Base-by-base conservation (phyloP, 2,797 vertebrate species). In the Pyrocephalus nanus region DNA sequence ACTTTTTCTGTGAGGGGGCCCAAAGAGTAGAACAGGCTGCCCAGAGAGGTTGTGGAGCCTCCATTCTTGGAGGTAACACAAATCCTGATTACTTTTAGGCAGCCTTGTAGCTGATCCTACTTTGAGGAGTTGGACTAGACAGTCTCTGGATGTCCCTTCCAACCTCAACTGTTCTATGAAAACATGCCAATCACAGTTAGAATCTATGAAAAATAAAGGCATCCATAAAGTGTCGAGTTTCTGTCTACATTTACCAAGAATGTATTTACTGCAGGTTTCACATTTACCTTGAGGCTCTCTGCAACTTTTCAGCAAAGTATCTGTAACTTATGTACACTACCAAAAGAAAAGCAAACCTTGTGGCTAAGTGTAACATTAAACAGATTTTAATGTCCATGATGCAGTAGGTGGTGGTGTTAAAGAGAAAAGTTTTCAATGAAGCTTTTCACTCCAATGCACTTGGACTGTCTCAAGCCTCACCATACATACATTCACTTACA, bases 291-390 rank as follows among this genome's bases (percentile, higher is more conserved):
- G 77, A 92, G 88, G 74, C 8, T 72, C 32, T 77, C 57, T 76
- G 36, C 71, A 77, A n/a, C 20, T 80, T 92, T 74, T 77, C 74
- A 88, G 42, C 71, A 83, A 94, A 96, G 82, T 80, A 91, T 94
- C 88, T 30, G 22, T 47, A 93, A 92, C 70, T 85, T 34, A 23
- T 43, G 58, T 62, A 60, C 80, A 48, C 22, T 45, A 43, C 76
- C 19, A 73, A 95, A 71, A 70, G 34, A 54, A 87, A 90, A 70
- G 54, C 15, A 67, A 74, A 73, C 62, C 76, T 79, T 14, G 15
- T 14, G 72, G 79, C 36, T 40, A 71, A 81, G 32, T 29, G 38
- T 19, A 92, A 62, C 42, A 75, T 55, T 81, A 67, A 76, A 62
- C 25, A 54, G 38, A 26, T 19, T 61, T 40, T 64, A 48, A 54